Evolutionary conservation across 2,888 invertebrate species (phyloP), one percentile per base, ranked within the genome.

Genomic region (Dione juno): DNA sequence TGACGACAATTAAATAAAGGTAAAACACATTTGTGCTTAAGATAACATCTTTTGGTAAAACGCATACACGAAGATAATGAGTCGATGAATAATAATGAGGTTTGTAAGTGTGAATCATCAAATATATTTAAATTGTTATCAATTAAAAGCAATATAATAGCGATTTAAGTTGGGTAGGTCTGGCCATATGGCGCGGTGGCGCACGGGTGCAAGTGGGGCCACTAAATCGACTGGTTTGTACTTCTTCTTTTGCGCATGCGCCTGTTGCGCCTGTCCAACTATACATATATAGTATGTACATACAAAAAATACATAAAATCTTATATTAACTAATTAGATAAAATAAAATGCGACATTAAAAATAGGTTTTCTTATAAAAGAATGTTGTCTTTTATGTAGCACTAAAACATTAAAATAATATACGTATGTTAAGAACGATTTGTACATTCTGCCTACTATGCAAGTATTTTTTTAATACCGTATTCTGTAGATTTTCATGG

Each of bases 51-150:
- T 81, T 74, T 76, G 81, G 84, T 87, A 86, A 88, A 88, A 90
- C 81, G 87, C 86, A 89, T 89, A 89, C 91, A 89, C 81, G 81
- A 80, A 88, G 90, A 92, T 92, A 91, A 93, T 90, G 87, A 88
- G 88, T 86, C 92, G 92, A 93, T 92, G 93, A 93, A 92, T 93
- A 92, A 87, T 90, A 91, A 92, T 91, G 88, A 92, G 89, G 80
- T 86, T 82, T 81, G 88, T 90, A 92, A 92, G 93, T 93, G 93
- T 93, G 93, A 93, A 93, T 92, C 93, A 93, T 90, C 92, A 92
- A 93, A 93, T 93, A 91, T 92, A 92, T 93, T 92, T 93, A 92
- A 92, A 93, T 93, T 93, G 93, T 93, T 93, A 93, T 93, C 93
- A 93, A 93, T 93, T 92, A 93, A 93, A 93, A 92, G 92, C 90